Evolutionary conservation across 2,797 vertebrate genomes (phyloP).

Genomic region (Esox lucius): DNA sequence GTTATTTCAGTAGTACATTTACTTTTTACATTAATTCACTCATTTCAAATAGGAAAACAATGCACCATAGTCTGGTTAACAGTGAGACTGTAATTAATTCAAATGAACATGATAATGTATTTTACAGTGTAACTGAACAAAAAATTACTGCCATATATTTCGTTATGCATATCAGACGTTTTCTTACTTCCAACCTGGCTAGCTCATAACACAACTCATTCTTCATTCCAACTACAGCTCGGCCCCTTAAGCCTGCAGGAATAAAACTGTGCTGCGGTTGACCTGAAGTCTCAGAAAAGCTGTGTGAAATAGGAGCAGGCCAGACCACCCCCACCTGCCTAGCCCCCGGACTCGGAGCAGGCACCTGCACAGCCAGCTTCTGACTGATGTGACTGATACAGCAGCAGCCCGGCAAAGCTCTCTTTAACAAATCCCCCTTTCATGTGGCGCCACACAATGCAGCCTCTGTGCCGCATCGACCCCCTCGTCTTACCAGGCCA

Average conservation of each 20-base stretch:
- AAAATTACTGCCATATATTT: not conserved
- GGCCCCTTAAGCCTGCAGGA: not conserved
- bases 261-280: not conserved
- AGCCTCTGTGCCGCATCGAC: constrained; percentile 64
- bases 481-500: too few relatives aligned
- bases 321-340: constrained; percentile 15
- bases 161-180: not conserved
- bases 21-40: not conserved
- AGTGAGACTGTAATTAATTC: not conserved
- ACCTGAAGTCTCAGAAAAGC: constrained; percentile 29
- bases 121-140: not conserved
- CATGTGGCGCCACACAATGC: constrained; percentile 72
- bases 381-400: constrained; percentile 74
- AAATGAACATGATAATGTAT: not conserved
- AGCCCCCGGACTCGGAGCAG: constrained; percentile 24
- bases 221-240: not conserved
- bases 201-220: not conserved
- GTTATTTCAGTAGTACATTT: not conserved
- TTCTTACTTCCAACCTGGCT: not conserved
- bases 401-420: constrained; percentile 51
- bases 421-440: constrained; percentile 73
- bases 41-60: not conserved
- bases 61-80: not conserved
- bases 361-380: constrained; percentile 69
- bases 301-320: constrained; percentile 66